Evolutionary conservation across 1,140 invertebrate genomes (phyloP).

Genomic region (Monochamus saltuarius): DNA sequence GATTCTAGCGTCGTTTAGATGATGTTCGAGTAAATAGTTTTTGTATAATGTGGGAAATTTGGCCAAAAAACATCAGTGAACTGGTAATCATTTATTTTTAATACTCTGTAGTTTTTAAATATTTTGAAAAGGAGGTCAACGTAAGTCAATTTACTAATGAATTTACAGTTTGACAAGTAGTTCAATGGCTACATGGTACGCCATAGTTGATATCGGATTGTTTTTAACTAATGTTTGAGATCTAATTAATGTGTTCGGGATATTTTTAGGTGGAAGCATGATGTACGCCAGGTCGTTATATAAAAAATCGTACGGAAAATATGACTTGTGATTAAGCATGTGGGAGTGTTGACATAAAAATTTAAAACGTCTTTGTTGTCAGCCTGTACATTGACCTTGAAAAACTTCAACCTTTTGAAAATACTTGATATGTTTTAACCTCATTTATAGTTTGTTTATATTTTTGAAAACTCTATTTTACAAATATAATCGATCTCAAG

Average conservation of each 20-base stretch:
- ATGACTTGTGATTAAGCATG: slow-evolving; percentile 20
- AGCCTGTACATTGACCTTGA: slow-evolving; percentile 41
- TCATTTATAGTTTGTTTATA: slow-evolving; percentile 17
- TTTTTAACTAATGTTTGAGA: background rate
- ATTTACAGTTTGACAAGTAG: slow-evolving; percentile 38
- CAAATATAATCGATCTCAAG: background rate
- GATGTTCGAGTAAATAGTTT: slow-evolving; percentile 38
- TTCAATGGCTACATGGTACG: slow-evolving; percentile 35
- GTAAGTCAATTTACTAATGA: slow-evolving; percentile 40
- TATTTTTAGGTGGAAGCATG: slow-evolving; percentile 3
- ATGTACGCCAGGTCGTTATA: background rate
- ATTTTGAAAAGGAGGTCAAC: slow-evolving; percentile 23
- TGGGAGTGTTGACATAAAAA: slow-evolving; percentile 33
- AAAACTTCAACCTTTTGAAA: slow-evolving; percentile 24
- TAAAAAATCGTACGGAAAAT: slow-evolving; percentile 5
- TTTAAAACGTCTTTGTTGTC: slow-evolving; percentile 41
- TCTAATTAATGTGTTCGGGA: slow-evolving; percentile 17
- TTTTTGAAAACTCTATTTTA: background rate
- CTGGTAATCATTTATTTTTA: slow-evolving; percentile 44
- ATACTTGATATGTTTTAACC: slow-evolving; percentile 22
- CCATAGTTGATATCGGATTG: slow-evolving; percentile 31
- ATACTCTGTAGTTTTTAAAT: slow-evolving; percentile 26
- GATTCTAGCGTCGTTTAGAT: slow-evolving; percentile 49
- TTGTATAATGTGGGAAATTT: slow-evolving; percentile 48
- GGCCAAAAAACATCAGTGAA: slow-evolving; percentile 37